phyloP scores from a whole-genome alignment of 2,888 invertebrate genomes.

The Trichopoda pennipes region DNA sequence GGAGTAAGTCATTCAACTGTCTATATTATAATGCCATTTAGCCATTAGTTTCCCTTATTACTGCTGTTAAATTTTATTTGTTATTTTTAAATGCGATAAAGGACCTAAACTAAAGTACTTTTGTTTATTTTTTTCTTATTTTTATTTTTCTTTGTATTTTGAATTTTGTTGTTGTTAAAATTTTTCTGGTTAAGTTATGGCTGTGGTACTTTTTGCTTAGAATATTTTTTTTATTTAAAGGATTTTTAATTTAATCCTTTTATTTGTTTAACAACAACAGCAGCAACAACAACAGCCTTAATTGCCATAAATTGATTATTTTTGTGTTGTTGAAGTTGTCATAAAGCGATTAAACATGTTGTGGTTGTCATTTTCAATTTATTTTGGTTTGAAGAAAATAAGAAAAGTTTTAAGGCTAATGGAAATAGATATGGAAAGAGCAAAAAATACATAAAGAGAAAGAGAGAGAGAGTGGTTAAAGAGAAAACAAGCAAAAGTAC shows the following conservation, averaged over 20 bases:
- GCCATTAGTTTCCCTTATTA: too few relatives aligned
- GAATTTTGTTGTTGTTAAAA: not conserved
- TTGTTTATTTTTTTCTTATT: not conserved
- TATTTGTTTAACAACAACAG: slow-evolving; percentile 50
- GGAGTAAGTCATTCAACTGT: too few relatives aligned
- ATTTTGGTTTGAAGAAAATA: not conserved
- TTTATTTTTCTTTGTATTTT: not conserved
- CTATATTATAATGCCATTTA: too few relatives aligned
- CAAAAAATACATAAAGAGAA: not conserved
- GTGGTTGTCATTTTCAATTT: not conserved
- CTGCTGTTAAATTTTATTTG: not conserved
- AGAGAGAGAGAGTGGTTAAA: not conserved
- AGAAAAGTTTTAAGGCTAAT: too few relatives aligned
- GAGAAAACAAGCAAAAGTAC: not conserved
- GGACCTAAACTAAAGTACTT: slow-evolving; percentile 8
- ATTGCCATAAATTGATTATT: slow-evolving; percentile 42
- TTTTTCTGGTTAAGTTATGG: not conserved
- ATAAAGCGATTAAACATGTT: slow-evolving; percentile 34
- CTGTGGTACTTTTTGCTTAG: not conserved
- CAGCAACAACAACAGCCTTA: slow-evolving; percentile 37
- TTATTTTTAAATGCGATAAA: slow-evolving; percentile 36
- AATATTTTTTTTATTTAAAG: slow-evolving; percentile 7
- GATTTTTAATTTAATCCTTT: slow-evolving; percentile 43
- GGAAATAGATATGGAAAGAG: not conserved
- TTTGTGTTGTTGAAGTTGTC: slow-evolving; percentile 12